A percentile compares a stretch with the other conserved stretches of the same genome.
phyloP scores from a whole-genome alignment of 2,888 invertebrate genomes.

The Crioceris asparagi region DNA sequence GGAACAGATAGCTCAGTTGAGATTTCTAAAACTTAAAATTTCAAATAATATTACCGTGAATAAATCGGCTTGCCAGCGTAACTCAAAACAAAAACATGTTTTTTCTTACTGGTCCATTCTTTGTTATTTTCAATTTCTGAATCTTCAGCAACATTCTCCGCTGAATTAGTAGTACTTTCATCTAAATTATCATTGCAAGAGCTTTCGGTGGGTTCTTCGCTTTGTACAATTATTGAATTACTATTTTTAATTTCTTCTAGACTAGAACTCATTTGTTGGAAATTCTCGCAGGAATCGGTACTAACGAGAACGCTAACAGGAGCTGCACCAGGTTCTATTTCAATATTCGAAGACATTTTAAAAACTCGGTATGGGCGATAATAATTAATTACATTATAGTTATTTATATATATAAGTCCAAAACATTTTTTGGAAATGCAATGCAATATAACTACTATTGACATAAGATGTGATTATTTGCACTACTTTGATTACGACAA shows the following conservation, averaged over 20 bases:
- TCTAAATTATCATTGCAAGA: conserved; percentile 25
- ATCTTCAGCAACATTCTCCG: conserved; percentile 37
- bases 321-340: conserved; percentile 48
- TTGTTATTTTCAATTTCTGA: conserved; percentile 51
- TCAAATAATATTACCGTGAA: conserved; percentile 52
- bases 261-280: conserved; percentile 54
- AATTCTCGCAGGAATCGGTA: conserved; percentile 60
- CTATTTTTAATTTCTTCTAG: conserved; percentile 48
- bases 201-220: conserved; percentile 24
- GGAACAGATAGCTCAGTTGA: conserved; percentile 21
- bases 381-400: no score
- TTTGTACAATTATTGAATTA: conserved; percentile 33
- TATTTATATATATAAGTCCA: no score
- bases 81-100: conserved; percentile 90
- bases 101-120: conserved; percentile 69
- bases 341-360: conserved; percentile 18
- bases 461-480: no score
- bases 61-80: conserved; percentile 96
- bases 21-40: neutral
- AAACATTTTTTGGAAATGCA: no score
- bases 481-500: no score
- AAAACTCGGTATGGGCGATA: no score
- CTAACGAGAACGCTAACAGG: conserved; percentile 59
- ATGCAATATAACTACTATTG: no score
- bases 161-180: conserved; percentile 16